Base-by-base conservation (phyloP, 2,888 invertebrate genomes). In the Molanna angustata region DNA sequence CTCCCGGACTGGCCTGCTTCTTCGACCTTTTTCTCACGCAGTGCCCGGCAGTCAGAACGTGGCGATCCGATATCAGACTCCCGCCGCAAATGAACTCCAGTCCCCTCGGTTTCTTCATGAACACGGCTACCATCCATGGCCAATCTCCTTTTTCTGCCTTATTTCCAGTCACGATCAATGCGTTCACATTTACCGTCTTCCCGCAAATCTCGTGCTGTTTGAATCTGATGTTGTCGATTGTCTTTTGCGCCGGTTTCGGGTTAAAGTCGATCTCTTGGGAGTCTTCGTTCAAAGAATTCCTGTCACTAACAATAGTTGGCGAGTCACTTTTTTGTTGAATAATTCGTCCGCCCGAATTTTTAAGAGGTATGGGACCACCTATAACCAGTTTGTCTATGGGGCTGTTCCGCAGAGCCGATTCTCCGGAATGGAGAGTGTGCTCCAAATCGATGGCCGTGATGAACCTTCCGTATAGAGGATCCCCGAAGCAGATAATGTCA, bases 61-160 rank as follows among this genome's bases (percentile, higher is more conserved):
- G 67, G 46, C 54, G 64, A 3, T 64, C 61, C 1, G 69, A 67
- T 14, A 73, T 54, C 3, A 74, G 61, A 52, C 62, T 68, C n/a
- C 71, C 74, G 2, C 65, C 65, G 41, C 73, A 74, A 13, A 66
- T 67, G 55, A 70, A 72, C 43, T 69, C 64, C 6, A 67, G 60
- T 2, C 56, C 56, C 6, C 63, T 52, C 1, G 60, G 46, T 44
- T 60, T 64, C 2, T 62, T 60, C 4, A 67, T 7, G 32, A 69
- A 72, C 42, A 73, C 66, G 1, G 70, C 72, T 1, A 59, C 69
- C 19, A 71, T 41, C 72, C 73, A 73, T 0, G 72, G 73, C 72
- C 72, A 73, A 27, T 69, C 66, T 1, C 66, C 67, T n/a, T 61
- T 65, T 1, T 32, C 50, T 3, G 64, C 62, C 19, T 51, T 47